Percentiles rank a stretch among this genome's conserved stretches.
phyloP scores from a whole-genome alignment of 2,888 invertebrate genomes.

The Stenurella melanura region DNA sequence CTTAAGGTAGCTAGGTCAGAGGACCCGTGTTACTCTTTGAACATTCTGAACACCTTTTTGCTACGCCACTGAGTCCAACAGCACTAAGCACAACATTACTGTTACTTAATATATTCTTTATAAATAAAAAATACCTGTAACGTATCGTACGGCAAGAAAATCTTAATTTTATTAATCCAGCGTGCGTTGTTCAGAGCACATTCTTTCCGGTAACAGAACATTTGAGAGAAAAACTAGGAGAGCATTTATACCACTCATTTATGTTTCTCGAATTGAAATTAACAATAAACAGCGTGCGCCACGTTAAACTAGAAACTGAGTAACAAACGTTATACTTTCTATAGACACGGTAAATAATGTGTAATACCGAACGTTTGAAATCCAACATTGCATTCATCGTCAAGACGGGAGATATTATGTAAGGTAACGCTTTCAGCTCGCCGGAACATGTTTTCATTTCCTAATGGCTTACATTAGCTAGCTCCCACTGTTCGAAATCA shows the following conservation, averaged over 20 bases:
- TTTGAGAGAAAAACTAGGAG: conserved; percentile 36
- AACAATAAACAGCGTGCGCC: conserved; percentile 18
- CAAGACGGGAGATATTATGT: conserved; percentile 48
- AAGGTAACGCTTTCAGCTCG: conserved; percentile 50
- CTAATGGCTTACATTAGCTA: conserved; percentile 45
- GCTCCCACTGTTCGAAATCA: conserved; percentile 25
- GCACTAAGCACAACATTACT: not conserved
- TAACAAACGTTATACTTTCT: conserved; percentile 51
- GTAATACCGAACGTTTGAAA: conserved; percentile 48
- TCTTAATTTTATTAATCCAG: conserved; percentile 64
- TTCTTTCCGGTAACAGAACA: conserved; percentile 52
- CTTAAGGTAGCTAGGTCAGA: no score
- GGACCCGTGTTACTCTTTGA: no score
- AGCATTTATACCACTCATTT: conserved; percentile 26
- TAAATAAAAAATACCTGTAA: conserved; percentile 47
- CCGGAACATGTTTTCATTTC: conserved; percentile 52
- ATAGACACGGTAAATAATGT: conserved; percentile 47
- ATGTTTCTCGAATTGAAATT: conserved; percentile 24
- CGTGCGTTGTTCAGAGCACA: conserved; percentile 50
- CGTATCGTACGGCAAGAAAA: conserved; percentile 62
- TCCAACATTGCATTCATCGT: conserved; percentile 47
- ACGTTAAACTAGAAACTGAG: conserved; percentile 47
- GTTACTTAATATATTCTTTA: not conserved
- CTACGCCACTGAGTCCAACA: not conserved
- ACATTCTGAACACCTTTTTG: no score